These are phyloP conservation scores for Alligator sinensis DNA, from an alignment of 2,113 vertebrate genomes.

Conservation along the genomic window DNA sequence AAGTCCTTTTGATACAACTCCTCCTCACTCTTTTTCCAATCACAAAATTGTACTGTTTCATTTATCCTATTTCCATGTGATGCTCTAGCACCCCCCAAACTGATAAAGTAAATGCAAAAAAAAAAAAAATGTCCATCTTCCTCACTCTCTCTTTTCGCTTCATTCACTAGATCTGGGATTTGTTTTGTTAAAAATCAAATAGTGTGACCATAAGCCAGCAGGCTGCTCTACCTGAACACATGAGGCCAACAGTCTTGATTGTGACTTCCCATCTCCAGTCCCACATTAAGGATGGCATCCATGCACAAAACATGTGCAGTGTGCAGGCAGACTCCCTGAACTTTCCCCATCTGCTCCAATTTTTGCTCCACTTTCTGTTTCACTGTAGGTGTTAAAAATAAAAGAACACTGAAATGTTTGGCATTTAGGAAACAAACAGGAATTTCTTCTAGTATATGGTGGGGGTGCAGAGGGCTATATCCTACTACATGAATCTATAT, in stretches of 20 bases:
- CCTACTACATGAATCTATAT: background rate
- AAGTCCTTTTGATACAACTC: background rate
- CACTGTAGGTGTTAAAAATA: constrained; percentile 73
- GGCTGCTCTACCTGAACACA: constrained; percentile 84
- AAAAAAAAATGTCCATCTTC: background rate
- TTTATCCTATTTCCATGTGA: background rate
- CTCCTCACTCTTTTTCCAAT: background rate
- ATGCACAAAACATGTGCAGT: constrained; percentile 92
- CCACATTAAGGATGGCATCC: constrained; percentile 92
- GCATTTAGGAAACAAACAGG: background rate
- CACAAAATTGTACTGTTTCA: background rate
- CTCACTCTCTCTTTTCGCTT: background rate
- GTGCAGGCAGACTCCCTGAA: constrained; percentile 87
- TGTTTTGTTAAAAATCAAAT: background rate
- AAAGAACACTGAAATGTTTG: background rate
- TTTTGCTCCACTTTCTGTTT: constrained; percentile 91
- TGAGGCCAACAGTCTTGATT: constrained; percentile 93
- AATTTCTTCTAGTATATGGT: background rate
- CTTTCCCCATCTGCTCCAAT: constrained; percentile 90
- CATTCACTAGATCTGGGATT: background rate
- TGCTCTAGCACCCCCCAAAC: background rate
- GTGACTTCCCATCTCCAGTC: constrained; percentile 93
- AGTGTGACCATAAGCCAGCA: background rate
- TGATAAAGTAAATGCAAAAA: background rate
- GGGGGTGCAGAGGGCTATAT: background rate